These are phyloP conservation scores for Euclidia mi DNA, from an alignment of 2,888 invertebrate species.

Conservation along the genomic window DNA sequence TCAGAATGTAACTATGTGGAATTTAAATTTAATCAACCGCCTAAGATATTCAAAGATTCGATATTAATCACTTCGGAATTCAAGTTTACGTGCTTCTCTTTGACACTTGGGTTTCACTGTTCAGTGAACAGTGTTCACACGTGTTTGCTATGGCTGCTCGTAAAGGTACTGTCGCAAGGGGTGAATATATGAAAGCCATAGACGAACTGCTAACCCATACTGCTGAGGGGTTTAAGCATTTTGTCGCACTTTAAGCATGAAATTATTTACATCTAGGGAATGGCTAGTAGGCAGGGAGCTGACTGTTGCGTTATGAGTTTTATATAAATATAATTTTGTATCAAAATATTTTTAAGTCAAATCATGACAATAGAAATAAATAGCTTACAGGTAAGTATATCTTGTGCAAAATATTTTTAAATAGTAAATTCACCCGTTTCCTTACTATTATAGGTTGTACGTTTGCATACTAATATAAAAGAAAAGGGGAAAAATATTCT, in stretches of 20 bases:
- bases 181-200: constrained; percentile 44
- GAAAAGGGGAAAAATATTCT: too few relatives aligned
- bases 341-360: too few relatives aligned
- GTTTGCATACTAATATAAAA: too few relatives aligned
- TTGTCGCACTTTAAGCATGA: neutral
- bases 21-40: constrained; percentile 86
- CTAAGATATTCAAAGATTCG: constrained; percentile 76
- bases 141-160: constrained; percentile 57
- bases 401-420: too few relatives aligned
- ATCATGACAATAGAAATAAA: too few relatives aligned
- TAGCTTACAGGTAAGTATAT: too few relatives aligned
- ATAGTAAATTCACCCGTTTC: too few relatives aligned
- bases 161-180: constrained; percentile 30
- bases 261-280: too few relatives aligned
- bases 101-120: constrained; percentile 56
- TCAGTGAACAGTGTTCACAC: constrained; percentile 48
- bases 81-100: constrained; percentile 59
- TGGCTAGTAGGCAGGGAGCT: too few relatives aligned
- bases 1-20: constrained; percentile 73
- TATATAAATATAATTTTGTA: too few relatives aligned
- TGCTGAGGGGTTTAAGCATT: neutral
- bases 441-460: too few relatives aligned
- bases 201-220: constrained; percentile 3
- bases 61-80: constrained; percentile 58
- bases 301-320: too few relatives aligned